Conservation (phyloP, 2,888 invertebrate genomes). For the Scaptomyza flava region DNA sequence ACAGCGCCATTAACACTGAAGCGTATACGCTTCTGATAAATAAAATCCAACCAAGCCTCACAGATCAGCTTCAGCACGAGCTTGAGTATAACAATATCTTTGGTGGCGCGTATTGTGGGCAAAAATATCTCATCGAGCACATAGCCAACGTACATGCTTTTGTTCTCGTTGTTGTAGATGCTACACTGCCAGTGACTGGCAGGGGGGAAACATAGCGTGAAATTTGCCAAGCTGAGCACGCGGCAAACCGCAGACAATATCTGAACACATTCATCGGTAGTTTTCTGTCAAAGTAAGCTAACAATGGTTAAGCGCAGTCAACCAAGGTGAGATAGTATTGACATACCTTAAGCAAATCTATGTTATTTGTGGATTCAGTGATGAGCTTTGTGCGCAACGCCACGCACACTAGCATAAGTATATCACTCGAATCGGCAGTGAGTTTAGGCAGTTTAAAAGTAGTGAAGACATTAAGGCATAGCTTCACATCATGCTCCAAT, state of each 20-base stretch:
- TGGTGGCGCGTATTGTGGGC: conserved; percentile 91
- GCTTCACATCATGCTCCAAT: conserved; percentile 88
- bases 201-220: conserved; percentile 92
- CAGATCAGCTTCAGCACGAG: conserved; percentile 93
- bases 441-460: conserved; percentile 86
- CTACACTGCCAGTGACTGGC: conserved; percentile 87
- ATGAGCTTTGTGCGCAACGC: conserved; percentile 92
- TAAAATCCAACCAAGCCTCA: conserved; percentile 94
- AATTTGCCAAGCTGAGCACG: conserved; percentile 91
- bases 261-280: conserved; percentile 89
- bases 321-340: not conserved
- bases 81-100: conserved; percentile 89
- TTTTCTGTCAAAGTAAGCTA: conserved; percentile 85
- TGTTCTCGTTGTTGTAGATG: conserved; percentile 78
- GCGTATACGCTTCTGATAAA: conserved; percentile 92
- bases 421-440: conserved; percentile 87
- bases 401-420: conserved; percentile 92
- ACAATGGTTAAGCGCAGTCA: not conserved
- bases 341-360: conserved; percentile 89
- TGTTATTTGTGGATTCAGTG: conserved; percentile 91
- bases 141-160: conserved; percentile 89
- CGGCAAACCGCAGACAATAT: conserved; percentile 91
- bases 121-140: conserved; percentile 90
- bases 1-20: conserved; percentile 92
- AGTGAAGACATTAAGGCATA: conserved; percentile 86